Evolutionary conservation across 2,113 vertebrate genomes (phyloP).

Genomic region (Falcunculus frontatus): DNA sequence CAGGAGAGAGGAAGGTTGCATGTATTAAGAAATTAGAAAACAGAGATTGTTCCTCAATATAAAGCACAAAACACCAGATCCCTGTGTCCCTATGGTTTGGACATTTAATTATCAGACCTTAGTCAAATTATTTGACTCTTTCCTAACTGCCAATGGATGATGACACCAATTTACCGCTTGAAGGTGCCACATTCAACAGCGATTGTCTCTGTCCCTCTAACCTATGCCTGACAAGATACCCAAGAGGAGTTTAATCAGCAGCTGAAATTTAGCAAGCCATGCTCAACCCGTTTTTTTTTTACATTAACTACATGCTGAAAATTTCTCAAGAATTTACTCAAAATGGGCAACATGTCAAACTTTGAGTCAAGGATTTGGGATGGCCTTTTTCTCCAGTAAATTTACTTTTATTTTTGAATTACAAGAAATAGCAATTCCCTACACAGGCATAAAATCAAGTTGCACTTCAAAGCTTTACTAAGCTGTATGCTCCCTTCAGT

Average conservation of each 20-base stretch:
- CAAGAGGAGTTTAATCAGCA: neutral
- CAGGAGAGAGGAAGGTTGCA: neutral
- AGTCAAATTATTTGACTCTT: neutral
- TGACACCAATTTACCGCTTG: neutral
- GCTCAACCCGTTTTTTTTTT: neutral
- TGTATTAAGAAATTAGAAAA: neutral
- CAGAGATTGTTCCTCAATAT: neutral
- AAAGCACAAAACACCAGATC: neutral
- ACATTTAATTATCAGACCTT: neutral
- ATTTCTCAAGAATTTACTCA: neutral
- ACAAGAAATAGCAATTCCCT: neutral
- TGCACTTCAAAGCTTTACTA: neutral
- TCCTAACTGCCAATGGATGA: neutral
- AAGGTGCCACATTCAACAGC: neutral
- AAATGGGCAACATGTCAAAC: neutral
- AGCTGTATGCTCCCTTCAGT: neutral
- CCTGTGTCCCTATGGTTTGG: neutral
- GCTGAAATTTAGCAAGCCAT: neutral
- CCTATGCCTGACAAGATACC: neutral
- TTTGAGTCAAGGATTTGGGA: neutral
- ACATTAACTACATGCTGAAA: neutral
- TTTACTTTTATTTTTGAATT: neutral
- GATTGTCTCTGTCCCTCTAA: neutral
- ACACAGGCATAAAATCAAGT: neutral
- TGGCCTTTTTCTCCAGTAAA: neutral